Evolutionary conservation across 2,888 invertebrate species (phyloP).

Genomic region (Cremastobaeus sp.): DNA sequence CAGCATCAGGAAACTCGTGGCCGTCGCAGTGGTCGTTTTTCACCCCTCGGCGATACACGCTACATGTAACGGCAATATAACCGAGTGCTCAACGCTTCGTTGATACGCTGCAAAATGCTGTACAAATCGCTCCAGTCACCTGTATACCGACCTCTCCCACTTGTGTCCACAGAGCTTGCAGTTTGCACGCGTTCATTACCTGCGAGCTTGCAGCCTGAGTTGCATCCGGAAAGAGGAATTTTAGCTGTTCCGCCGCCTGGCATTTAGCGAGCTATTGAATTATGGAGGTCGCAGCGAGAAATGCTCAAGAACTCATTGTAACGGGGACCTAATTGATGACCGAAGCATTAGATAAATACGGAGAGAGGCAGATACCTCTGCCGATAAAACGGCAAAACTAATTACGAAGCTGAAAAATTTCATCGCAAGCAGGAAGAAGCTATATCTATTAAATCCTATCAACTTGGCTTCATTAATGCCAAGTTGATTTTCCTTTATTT

Average conservation of each 20-base stretch:
- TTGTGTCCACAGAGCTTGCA: conserved; percentile 32
- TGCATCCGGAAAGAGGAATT: conserved; percentile 35
- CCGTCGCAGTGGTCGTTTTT: conserved; percentile 56
- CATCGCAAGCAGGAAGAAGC: conserved; percentile 11
- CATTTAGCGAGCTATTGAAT: conserved; percentile 42
- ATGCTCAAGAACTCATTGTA: conserved; percentile 2
- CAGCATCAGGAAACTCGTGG: conserved; percentile 58
- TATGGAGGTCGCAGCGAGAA: conserved; percentile 21
- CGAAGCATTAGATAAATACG: conserved; percentile 28
- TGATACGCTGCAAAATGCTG: conserved; percentile 57
- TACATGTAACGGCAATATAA: conserved; percentile 56
- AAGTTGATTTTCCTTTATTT: background rate
- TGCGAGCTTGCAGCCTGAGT: conserved; percentile 3
- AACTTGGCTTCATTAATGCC: background rate
- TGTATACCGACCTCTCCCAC: conserved; percentile 42
- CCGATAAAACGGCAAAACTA: conserved; percentile 34
- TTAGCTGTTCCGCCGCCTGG: conserved; percentile 26
- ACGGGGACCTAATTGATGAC: conserved; percentile 42
- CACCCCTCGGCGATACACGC: conserved; percentile 53
- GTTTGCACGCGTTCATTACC: conserved; percentile 29
- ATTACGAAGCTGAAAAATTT: conserved; percentile 28
- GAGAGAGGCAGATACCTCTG: conserved; percentile 23
- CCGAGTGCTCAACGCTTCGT: conserved; percentile 51
- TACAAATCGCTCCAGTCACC: conserved; percentile 58
- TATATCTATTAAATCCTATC: background rate